Conservation (phyloP, 1,140 invertebrate genomes). For the Drosophila suzukii region DNA sequence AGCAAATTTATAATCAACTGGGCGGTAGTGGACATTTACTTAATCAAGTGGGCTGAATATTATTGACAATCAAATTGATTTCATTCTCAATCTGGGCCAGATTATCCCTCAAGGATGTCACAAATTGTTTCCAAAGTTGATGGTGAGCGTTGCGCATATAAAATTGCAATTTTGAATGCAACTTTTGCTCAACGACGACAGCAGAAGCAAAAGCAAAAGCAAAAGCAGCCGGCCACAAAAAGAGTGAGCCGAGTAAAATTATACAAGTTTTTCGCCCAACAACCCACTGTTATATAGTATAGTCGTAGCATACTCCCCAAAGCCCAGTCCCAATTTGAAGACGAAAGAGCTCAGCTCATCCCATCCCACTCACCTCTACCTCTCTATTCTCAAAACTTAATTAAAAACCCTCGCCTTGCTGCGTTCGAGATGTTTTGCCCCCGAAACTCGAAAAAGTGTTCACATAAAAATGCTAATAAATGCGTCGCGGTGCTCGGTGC, state of each 20-base stretch:
- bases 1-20: neutral
- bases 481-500: constrained; percentile 34
- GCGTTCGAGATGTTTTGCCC: neutral
- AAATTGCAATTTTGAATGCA: constrained; percentile 64
- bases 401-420: constrained; percentile 55
- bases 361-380: constrained; percentile 3
- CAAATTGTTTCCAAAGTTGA: constrained; percentile 38
- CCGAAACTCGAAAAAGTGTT: constrained; percentile 48
- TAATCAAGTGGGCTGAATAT: constrained; percentile 12
- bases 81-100: constrained; percentile 10
- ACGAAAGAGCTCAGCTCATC: neutral
- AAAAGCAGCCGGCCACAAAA: constrained; percentile 18
- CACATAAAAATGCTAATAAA: constrained; percentile 74
- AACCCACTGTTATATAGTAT: neutral
- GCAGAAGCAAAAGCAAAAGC: neutral
- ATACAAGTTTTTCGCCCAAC: constrained; percentile 49
- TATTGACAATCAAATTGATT: constrained; percentile 3
- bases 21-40: neutral
- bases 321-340: neutral
- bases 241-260: constrained; percentile 59
- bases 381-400: constrained; percentile 49
- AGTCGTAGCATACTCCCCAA: neutral
- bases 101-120: constrained; percentile 31
- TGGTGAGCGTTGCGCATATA: constrained; percentile 33
- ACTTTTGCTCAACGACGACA: constrained; percentile 25